Evolutionary conservation across 2,113 vertebrate genomes (phyloP).

Genomic region (Nyctibius bracteatus): DNA sequence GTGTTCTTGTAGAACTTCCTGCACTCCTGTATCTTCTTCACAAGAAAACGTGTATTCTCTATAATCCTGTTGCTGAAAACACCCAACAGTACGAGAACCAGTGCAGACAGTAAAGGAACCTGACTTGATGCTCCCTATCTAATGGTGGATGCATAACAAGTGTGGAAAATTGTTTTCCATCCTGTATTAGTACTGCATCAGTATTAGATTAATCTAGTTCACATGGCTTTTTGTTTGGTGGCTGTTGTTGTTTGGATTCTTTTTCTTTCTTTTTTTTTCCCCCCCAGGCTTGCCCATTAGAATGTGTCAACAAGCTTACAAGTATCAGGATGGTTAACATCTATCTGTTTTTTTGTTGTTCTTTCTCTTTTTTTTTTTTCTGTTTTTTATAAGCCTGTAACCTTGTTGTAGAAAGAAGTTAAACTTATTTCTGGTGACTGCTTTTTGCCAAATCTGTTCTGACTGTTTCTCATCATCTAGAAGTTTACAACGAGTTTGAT

Average conservation of each 20-base stretch:
- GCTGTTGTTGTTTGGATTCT: not conserved
- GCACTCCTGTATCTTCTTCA: not conserved
- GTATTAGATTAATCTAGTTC: not conserved
- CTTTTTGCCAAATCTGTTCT: not conserved
- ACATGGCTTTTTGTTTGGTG: not conserved
- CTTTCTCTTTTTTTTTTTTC: accelerated
- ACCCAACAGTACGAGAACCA: not conserved
- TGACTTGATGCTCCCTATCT: not conserved
- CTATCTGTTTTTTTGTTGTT: accelerated
- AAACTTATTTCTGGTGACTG: not conserved
- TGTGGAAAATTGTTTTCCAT: not conserved
- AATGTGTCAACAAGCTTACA: not conserved
- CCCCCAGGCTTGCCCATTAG: not conserved
- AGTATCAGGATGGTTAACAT: not conserved
- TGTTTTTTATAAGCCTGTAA: not conserved
- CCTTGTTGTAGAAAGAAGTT: not conserved
- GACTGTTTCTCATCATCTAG: not conserved
- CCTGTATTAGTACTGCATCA: not conserved
- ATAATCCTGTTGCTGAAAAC: not conserved
- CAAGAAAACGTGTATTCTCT: not conserved
- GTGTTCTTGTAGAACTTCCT: not conserved
- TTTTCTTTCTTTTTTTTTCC: not conserved
- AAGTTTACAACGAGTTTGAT: not conserved
- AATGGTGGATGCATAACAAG: not conserved
- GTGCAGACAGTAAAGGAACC: not conserved